phyloP scores from a whole-genome alignment of 2,888 invertebrate genomes.

The Xestobium rufovillosum region DNA sequence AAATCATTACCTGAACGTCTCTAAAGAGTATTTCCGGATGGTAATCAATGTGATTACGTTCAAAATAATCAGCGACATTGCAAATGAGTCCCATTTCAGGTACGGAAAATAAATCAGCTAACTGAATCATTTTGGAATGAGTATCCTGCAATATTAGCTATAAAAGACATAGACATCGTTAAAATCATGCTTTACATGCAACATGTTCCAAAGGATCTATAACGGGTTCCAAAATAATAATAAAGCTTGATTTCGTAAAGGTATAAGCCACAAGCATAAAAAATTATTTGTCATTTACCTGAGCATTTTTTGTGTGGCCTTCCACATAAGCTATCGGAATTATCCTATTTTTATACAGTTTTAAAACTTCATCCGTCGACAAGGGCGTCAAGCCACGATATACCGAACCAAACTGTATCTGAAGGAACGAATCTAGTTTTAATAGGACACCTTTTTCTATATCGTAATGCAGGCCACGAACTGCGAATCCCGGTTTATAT shows the following conservation, averaged over 20 bases:
- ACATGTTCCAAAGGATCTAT: too few relatives aligned
- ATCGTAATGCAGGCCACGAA: conserved; percentile 96
- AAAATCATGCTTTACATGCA: too few relatives aligned
- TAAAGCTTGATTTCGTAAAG: too few relatives aligned
- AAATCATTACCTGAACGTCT: conserved; percentile 76
- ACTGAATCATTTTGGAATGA: conserved; percentile 78
- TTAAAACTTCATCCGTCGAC: conserved; percentile 74
- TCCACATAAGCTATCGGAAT: conserved; percentile 85
- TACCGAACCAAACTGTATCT: conserved; percentile 93
- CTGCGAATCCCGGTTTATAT: conserved; percentile 90
- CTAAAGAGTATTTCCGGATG: conserved; percentile 93
- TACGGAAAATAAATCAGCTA: conserved; percentile 93
- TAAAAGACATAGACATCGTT: conserved; percentile 19
- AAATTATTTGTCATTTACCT: too few relatives aligned
- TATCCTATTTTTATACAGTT: conserved; percentile 76
- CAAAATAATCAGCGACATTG: conserved; percentile 90
- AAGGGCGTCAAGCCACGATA: conserved; percentile 80
- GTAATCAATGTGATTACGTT: conserved; percentile 81
- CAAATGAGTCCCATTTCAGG: conserved; percentile 93
- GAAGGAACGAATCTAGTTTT: conserved; percentile 92
- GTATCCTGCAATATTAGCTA: conserved; percentile 46
- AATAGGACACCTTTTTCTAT: conserved; percentile 88
- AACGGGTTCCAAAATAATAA: too few relatives aligned
- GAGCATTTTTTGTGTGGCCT: conserved; percentile 62
- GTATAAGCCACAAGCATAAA: too few relatives aligned